Base-by-base conservation (phyloP, 2,113 vertebrate species). In the Eptesicus fuscus region DNA sequence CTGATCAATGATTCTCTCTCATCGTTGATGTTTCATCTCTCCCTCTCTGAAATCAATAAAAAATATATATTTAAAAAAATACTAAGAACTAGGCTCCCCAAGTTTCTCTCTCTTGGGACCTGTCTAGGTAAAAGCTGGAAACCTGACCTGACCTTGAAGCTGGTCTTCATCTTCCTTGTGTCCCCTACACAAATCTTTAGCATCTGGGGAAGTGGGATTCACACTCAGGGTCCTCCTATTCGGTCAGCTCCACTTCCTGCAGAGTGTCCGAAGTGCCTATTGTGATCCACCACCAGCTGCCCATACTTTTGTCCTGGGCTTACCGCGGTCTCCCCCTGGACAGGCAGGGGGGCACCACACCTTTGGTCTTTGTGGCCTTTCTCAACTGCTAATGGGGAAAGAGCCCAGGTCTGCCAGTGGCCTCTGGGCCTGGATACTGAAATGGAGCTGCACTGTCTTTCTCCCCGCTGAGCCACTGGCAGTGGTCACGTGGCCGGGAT, bases 271-370 rank as follows among this genome's bases (percentile, higher is more conserved):
- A 0, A 0, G 0, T 1, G 2, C 10, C n/a, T 1, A 0, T 0
- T 20, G 6, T 2, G 2, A 9, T 1, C 11, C 0, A 0, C 3
- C 89, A 93, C 95, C 95, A 97, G 44, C 95, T 87, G 0, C 93
- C 96, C 76, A 7, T 96, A 97, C 44, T 6, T 6, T 22, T 83
- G 1, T 49, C 96, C 86, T 5, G 95, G 95, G 18, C 40, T 94
- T 74, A 96, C 65, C 1, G 0, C 1, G 71, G 11, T 5, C 4
- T 56, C 80, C 2, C 1, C 1, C 17, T 23, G n/a, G 95, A 96
- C 70, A 97, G 86, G 0, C 20, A 28, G 56, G 95, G 14, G 16
- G 18, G 20, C 23, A 1, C 16, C 25, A 97, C 89, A 7, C 40
- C 71, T 23, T 9, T 1, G 1, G 18, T 93, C 69, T 1, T 4